Base-by-base conservation (phyloP, 2,888 invertebrate species). In the Neoaliturus tenellus region DNA sequence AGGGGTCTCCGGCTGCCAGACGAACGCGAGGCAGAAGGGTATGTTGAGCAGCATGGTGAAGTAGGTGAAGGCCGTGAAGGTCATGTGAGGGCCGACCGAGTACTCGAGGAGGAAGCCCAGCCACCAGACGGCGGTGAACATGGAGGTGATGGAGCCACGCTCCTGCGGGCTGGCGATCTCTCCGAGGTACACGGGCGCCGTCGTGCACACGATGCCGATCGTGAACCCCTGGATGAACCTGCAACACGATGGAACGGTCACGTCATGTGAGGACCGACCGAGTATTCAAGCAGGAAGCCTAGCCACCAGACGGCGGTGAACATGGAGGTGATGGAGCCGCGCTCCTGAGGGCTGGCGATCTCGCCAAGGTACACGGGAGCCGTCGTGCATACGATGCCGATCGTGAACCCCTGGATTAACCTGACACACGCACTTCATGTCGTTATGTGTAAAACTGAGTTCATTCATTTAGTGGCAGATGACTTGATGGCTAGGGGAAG, bases 71-170 rank as follows among this genome's bases (percentile, higher is more conserved):
- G 17, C 28, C 33, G 33, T 31, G 35, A 78, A 78, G 51, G 20
- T 35, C 78, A 78, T n/a, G 55, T 78, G 78, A 6, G 78, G 78
- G 2, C 78, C 78, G 1, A 78, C 55, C 10, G 55, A 2, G 35
- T 78, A 78, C 78, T 78, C 78, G 3, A 78, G 55, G 35, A 78
- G 78, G 78, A 78, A 78, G 3, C 78, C 78, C 33, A 78, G 35
- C 78, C 78, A 78, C 78, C 78, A 78, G 35, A 55, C n/a, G 25
- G 55, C 20, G 33, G 8, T 35, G 78, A 78, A 78, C 78, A 78
- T 78, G 55, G 48, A 48, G 31, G 78, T 78, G 2, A 78, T 35
- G 17, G 78, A 48, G 6, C 78, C 78, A 1, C 78, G 48, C 31
- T 28, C 25, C 20, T 48, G n/a, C 20, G 78, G 78, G 23, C 31